A percentile compares a stretch with the other conserved stretches of the same genome.
Evolutionary conservation across 2,797 vertebrate species (phyloP).

Genomic region (Microctenopoma steveboyesi): DNA sequence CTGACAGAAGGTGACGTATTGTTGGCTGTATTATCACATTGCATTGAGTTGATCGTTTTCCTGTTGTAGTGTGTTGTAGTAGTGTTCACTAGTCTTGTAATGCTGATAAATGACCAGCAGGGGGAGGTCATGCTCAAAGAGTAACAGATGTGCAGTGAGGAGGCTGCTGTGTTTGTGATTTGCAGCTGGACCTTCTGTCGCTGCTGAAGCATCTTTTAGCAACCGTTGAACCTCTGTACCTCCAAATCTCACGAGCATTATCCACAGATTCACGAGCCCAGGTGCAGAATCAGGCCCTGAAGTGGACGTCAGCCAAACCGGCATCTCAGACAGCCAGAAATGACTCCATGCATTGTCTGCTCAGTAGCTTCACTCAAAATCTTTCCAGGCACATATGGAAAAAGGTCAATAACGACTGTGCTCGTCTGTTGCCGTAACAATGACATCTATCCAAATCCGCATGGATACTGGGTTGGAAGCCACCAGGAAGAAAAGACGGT

Average conservation of each 20-base stretch:
- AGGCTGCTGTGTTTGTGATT: conserved; percentile 19
- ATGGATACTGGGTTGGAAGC: conserved; percentile 90
- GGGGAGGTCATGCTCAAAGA: conserved; percentile 38
- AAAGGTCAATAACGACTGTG: conserved; percentile 86
- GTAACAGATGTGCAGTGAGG: conserved; percentile 38
- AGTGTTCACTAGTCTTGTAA: conserved; percentile 37
- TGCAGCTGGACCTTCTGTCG: conserved; percentile 22
- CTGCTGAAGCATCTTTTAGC: conserved; percentile 31
- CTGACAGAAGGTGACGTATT: neutral
- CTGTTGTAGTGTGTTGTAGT: conserved; percentile 13
- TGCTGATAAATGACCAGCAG: conserved; percentile 51
- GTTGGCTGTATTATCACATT: conserved; percentile 5
- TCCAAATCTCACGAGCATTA: neutral
- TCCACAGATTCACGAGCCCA: conserved; percentile 24
- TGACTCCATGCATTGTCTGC: neutral
- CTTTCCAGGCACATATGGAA: conserved; percentile 9
- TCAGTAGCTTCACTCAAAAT: conserved; percentile 11
- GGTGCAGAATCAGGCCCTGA: conserved; percentile 20
- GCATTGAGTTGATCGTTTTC: conserved; percentile 3
- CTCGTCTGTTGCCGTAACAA: conserved; percentile 91
- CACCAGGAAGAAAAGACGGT: conserved; percentile 92
- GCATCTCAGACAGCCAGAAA: neutral
- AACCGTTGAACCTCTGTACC: conserved; percentile 35
- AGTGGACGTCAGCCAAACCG: conserved; percentile 10
- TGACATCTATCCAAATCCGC: conserved; percentile 96